phyloP scores from a whole-genome alignment of 2,888 invertebrate genomes.

The Hyposoter didymator region DNA sequence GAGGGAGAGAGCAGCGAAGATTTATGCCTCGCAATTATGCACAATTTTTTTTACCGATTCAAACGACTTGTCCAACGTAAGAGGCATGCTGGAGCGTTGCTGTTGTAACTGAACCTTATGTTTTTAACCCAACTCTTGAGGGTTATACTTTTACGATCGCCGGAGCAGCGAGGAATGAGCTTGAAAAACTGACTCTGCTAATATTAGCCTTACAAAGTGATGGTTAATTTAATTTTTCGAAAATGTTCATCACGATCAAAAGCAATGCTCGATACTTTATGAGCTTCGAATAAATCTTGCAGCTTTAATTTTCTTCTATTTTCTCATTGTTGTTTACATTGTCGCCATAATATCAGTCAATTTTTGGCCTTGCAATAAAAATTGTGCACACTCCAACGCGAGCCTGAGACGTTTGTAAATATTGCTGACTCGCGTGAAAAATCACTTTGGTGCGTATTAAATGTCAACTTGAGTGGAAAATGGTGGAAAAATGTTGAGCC shows the following conservation, averaged over 20 bases:
- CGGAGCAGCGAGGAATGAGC: background rate
- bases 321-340: background rate
- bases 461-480: background rate
- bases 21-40: slow-evolving; percentile 65
- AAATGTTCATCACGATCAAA: background rate
- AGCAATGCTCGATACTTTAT: background rate
- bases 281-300: background rate
- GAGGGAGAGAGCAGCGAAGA: slow-evolving; percentile 20
- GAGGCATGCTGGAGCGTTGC: slow-evolving; percentile 25
- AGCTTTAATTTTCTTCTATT: background rate
- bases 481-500: background rate
- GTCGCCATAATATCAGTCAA: background rate
- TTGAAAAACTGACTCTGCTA: slow-evolving; percentile 11
- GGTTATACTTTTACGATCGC: slow-evolving; percentile 49
- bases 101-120: slow-evolving; percentile 26
- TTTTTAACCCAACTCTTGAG: background rate
- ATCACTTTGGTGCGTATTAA: background rate
- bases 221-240: slow-evolving; percentile 23
- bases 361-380: background rate
- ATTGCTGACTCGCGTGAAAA: background rate
- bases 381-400: background rate
- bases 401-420: background rate
- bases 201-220: slow-evolving; percentile 36
- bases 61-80: slow-evolving; percentile 58
- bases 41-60: slow-evolving; percentile 42